phyloP scores from a whole-genome alignment of 2,888 invertebrate species.

The Melipona beecheii region DNA sequence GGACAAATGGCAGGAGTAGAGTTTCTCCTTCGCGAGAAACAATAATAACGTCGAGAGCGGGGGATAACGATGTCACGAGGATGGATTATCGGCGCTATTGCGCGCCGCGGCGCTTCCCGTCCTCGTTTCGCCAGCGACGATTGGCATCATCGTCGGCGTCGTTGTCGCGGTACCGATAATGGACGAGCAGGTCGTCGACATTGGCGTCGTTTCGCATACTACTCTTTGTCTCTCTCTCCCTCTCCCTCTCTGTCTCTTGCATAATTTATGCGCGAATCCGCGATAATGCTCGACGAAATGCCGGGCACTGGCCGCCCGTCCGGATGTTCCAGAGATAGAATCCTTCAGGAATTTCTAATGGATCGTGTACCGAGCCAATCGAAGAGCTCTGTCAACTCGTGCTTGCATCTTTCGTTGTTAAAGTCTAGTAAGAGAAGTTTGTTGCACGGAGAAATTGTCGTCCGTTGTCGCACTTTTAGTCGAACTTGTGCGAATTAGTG shows the following conservation, averaged over 20 bases:
- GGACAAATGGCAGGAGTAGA: background rate
- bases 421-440: too few relatives aligned
- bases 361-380: slow-evolving; percentile 18
- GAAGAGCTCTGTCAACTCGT: too few relatives aligned
- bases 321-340: slow-evolving; percentile 34
- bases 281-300: slow-evolving; percentile 65
- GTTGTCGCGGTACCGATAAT: slow-evolving; percentile 63
- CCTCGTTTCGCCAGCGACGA: slow-evolving; percentile 28
- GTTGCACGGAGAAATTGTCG: too few relatives aligned
- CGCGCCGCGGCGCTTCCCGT: slow-evolving; percentile 39
- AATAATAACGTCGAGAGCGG: slow-evolving; percentile 11
- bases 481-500: too few relatives aligned
- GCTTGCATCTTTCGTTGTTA: too few relatives aligned
- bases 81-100: slow-evolving; percentile 63
- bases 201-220: slow-evolving; percentile 64
- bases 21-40: background rate
- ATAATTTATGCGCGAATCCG: slow-evolving; percentile 64
- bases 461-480: too few relatives aligned
- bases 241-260: too few relatives aligned
- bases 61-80: slow-evolving; percentile 39
- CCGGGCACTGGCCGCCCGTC: background rate
- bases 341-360: slow-evolving; percentile 68
- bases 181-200: slow-evolving; percentile 54
- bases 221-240: slow-evolving; percentile 23
- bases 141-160: slow-evolving; percentile 50